phyloP scores from a whole-genome alignment of 2,888 invertebrate genomes.

The Chaitophorus viminalis region DNA sequence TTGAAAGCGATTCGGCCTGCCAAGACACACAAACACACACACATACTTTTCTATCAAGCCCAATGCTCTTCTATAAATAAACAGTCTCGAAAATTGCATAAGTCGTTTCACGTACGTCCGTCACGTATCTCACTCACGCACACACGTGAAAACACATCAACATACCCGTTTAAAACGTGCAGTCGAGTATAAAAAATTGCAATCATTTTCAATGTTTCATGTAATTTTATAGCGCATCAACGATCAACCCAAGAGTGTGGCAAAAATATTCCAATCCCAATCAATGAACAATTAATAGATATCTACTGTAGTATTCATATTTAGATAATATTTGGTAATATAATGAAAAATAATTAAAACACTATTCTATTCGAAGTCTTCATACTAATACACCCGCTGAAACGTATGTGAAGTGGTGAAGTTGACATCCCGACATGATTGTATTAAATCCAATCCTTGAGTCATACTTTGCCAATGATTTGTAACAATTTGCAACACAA shows the following conservation, averaged over 20 bases:
- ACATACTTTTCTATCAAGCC: neutral
- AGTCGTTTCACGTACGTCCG: conserved; percentile 36
- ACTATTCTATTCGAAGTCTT: too few species aligned
- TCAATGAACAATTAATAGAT: neutral
- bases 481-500: too few species aligned
- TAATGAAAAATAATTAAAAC: too few species aligned
- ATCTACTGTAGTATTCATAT: neutral
- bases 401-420: too few species aligned
- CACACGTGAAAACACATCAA: neutral
- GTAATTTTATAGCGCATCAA: neutral
- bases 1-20: neutral
- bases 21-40: neutral
- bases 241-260: neutral
- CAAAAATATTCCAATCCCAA: neutral
- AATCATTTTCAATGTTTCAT: conserved; percentile 16
- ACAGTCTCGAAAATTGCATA: conserved; percentile 33
- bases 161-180: neutral
- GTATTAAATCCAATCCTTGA: too few species aligned
- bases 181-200: neutral
- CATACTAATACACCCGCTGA: too few species aligned
- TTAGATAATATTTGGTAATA: neutral
- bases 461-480: too few species aligned
- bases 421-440: too few species aligned
- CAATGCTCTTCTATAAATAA: conserved; percentile 29
- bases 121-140: conserved; percentile 13